Conservation (phyloP, 2,888 invertebrate species). For the Alloscopus bannaensis region DNA sequence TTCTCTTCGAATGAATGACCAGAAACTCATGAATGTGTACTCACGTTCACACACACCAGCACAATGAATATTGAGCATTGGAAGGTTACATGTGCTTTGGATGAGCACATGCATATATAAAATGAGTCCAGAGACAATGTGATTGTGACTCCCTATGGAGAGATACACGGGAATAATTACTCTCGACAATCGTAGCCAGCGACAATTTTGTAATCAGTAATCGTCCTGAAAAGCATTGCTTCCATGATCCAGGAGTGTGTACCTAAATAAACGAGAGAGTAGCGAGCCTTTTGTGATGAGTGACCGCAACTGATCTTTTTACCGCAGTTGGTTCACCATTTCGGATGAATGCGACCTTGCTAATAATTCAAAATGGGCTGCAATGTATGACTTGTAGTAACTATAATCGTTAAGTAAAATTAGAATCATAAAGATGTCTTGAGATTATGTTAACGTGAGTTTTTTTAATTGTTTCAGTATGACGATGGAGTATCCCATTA, state of each 20-base stretch:
- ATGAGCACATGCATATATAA: background rate
- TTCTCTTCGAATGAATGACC: no score
- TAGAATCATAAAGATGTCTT: constrained; percentile 8
- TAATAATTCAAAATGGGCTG: constrained; percentile 57
- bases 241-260: no score
- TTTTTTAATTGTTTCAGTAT: constrained; percentile 80
- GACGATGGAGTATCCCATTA: constrained; percentile 96
- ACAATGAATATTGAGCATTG: constrained; percentile 10
- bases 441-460: constrained; percentile 13
- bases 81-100: no score
- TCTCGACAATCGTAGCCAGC: constrained; percentile 24
- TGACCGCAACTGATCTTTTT: no score
- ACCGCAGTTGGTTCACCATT: no score
- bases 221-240: no score
- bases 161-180: constrained; percentile 59
- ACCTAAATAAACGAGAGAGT: no score
- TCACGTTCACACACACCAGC: background rate
- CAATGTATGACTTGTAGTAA: constrained; percentile 43
- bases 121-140: constrained; percentile 23
- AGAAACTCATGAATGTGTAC: constrained; percentile 47
- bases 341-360: no score
- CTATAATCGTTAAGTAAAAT: background rate
- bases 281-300: no score
- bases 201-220: no score
- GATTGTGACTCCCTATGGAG: constrained; percentile 47